Conservation (phyloP, 2,113 vertebrate species). For the Menura novaehollandiae region DNA sequence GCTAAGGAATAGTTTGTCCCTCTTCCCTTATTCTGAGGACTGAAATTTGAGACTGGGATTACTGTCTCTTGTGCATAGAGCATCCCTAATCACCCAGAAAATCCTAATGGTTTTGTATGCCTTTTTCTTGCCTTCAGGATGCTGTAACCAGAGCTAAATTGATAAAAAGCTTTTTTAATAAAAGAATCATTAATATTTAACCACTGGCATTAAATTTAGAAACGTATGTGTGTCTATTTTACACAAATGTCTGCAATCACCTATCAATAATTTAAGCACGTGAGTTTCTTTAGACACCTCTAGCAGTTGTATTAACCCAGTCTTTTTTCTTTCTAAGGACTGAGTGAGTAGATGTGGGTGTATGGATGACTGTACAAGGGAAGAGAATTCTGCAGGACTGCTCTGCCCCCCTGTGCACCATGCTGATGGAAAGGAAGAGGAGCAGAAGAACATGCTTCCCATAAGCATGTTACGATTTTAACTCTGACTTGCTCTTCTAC, state of each 20-base stretch:
- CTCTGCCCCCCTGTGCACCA: rapidly evolving
- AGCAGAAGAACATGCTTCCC: background rate
- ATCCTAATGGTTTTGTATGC: background rate
- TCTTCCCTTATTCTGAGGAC: background rate
- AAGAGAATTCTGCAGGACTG: background rate
- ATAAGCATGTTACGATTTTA: background rate
- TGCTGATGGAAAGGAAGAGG: rapidly evolving
- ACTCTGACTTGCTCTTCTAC: background rate
- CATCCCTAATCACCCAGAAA: background rate
- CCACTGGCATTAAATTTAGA: background rate
- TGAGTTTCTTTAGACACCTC: background rate
- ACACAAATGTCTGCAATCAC: background rate
- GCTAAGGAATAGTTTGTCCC: background rate
- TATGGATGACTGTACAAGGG: background rate
- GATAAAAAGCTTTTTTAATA: conserved; percentile 12
- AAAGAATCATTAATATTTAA: conserved; percentile 3
- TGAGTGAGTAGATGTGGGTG: background rate
- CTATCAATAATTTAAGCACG: background rate
- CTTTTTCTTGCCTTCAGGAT: background rate
- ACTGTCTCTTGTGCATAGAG: background rate
- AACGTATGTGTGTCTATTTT: background rate
- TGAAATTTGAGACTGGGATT: background rate
- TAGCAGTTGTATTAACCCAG: background rate
- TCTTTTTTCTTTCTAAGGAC: background rate
- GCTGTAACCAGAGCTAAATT: background rate